Percentiles rank a stretch among this genome's conserved stretches.
Evolutionary conservation across 37 sponge, comb jelly and placozoan genomes (phyloP).

Genomic region (Halisarca cf. caerulea): DNA sequence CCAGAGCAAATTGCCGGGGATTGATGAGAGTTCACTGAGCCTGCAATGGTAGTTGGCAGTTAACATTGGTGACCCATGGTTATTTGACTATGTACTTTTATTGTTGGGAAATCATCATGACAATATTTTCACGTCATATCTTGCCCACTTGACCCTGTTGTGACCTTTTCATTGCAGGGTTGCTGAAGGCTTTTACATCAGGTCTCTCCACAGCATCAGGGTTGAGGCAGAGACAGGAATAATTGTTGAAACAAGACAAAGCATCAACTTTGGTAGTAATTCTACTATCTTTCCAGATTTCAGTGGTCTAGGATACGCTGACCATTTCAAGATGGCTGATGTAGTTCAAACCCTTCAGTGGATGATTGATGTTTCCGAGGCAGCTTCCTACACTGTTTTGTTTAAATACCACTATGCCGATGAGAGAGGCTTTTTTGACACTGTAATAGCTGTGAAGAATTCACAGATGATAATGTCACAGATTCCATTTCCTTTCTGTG

Average conservation of each 20-base stretch:
- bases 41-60: too few relatives aligned
- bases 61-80: not conserved
- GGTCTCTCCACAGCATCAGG: constrained; percentile 23
- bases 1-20: too few relatives aligned
- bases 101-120: not conserved
- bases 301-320: constrained; percentile 22
- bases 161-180: not conserved
- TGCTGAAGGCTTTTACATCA: constrained; percentile 10
- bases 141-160: not conserved
- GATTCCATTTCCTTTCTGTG: not conserved
- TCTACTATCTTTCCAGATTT: constrained; percentile 24
- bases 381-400: not conserved
- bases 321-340: not conserved
- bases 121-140: not conserved
- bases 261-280: not conserved
- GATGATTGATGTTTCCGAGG: not conserved
- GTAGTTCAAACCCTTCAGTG: not conserved
- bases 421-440: not conserved
- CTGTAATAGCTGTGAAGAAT: not conserved
- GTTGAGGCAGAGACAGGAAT: constrained; percentile 37
- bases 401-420: not conserved
- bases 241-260: not conserved
- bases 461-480: too few relatives aligned
- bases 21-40: not conserved
- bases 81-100: not conserved